Evolutionary conservation across 2,113 vertebrate species (phyloP), one percentile per base, ranked within the genome.

Genomic region (Menidia beryllina): DNA sequence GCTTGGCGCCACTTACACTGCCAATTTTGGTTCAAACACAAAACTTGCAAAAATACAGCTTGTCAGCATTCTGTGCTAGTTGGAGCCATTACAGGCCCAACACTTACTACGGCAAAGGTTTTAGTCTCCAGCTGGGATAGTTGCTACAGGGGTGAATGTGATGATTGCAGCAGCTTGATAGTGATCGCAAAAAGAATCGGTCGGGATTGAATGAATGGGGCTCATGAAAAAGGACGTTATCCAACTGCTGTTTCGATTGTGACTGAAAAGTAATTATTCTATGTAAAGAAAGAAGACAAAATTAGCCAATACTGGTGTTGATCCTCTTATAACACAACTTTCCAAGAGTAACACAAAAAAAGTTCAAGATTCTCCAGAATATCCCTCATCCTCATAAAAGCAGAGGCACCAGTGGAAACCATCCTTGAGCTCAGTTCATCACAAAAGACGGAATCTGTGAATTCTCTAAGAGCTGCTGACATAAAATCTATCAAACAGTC

Each of bases 271-370:
- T 34, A 55, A 66, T 75, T 27, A 66, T 24, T 53, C 23, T 43
- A 17, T n/a, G 38, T 13, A 21, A 56, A 57, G 39, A 36, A 60
- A 9, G 23, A 58, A 27, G 53, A 39, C 9, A 39, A 55, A 13
- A 21, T 34, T 10, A 21, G 23, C 49, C 45, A 41, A 27, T 58
- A 38, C 39, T 7, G 56, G 38, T 65, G 25, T 57, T 68, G 59
- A 76, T 72, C 68, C 63, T 6, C 26, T 76, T 70, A 41, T 73
- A 66, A 55, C 61, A 71, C 65, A 36, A 59, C 30, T 52, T 55
- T 53, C 19, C 55, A 21, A 54, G 21, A n/a, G n/a, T 17, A 45
- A 39, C 5, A 10, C 30, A 34, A 34, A 34, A 30, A 34, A 34
- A 34, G 30, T 6, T 34, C 30, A 34, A 34, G 7, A 34, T 10